Conservation (phyloP, 2,113 vertebrate genomes). For the Rynchops niger region DNA sequence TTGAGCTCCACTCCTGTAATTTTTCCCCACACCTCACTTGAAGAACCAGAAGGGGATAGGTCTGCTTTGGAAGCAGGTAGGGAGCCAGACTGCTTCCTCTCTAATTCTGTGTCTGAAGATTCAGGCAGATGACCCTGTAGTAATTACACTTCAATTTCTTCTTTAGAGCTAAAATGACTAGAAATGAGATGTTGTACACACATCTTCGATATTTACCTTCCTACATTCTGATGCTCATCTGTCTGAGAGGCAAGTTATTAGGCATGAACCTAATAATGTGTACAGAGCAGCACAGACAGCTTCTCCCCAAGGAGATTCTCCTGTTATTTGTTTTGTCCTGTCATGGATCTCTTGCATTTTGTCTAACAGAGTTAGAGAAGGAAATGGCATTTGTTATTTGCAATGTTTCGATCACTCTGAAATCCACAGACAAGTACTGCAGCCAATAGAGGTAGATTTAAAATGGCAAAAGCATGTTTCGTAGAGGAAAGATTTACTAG, state of each 20-base stretch:
- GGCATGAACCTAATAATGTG: not conserved
- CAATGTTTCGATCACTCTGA: not conserved
- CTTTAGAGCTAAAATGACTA: not conserved
- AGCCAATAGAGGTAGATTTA: not conserved
- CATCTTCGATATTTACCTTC: not conserved
- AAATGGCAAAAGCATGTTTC: not conserved
- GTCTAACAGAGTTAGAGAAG: not conserved
- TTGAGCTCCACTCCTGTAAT: not conserved
- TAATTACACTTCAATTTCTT: not conserved
- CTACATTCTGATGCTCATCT: not conserved
- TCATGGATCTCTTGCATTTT: not conserved
- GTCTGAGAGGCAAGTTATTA: not conserved
- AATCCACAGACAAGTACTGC: not conserved
- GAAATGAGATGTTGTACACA: not conserved
- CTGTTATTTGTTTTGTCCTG: not conserved
- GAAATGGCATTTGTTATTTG: not conserved
- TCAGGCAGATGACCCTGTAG: not conserved
- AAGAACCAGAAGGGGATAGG: not conserved
- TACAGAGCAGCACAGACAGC: not conserved
- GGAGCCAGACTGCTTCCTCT: not conserved
- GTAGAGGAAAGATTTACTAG: conserved; percentile 7
- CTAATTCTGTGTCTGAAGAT: not conserved
- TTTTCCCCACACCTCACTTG: not conserved
- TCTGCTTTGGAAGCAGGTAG: not conserved
- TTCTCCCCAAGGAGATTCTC: not conserved